Evolutionary conservation across 2,888 invertebrate species (phyloP).

Genomic region (Dasysyrphus albostriatus): DNA sequence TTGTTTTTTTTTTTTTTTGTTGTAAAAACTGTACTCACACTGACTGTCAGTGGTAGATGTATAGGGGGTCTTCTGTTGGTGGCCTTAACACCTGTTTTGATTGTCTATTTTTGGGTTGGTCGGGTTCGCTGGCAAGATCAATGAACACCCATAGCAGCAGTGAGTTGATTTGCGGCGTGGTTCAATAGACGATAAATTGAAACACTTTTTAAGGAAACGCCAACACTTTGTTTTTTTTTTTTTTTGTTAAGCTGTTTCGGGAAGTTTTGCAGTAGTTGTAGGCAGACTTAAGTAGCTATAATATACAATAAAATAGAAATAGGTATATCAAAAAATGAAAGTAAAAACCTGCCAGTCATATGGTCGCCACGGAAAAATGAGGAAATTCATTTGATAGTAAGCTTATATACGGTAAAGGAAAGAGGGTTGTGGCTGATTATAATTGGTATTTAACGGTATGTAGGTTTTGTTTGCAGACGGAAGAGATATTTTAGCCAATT

Average conservation of each 20-base stretch:
- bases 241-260: background rate
- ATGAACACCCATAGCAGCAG: constrained; percentile 3
- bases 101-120: constrained; percentile 36
- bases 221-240: background rate
- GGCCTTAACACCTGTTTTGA: constrained; percentile 44
- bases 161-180: constrained; percentile 21
- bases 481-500: constrained; percentile 19
- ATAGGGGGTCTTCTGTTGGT: background rate
- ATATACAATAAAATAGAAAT: constrained; percentile 7
- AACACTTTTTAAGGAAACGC: constrained; percentile 28
- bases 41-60: background rate
- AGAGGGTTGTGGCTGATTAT: constrained; percentile 13
- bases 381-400: constrained; percentile 48
- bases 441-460: constrained; percentile 1
- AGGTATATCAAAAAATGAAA: constrained; percentile 40
- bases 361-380: constrained; percentile 56
- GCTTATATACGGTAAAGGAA: constrained; percentile 20
- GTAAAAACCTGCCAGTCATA: constrained; percentile 60
- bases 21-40: constrained; percentile 18
- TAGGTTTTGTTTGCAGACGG: background rate
- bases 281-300: background rate
- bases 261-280: background rate
- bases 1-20: no score
- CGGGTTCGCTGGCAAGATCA: constrained; percentile 44
- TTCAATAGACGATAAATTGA: constrained; percentile 66